These are phyloP conservation scores for Phaonia tiefii DNA, from an alignment of 2,888 invertebrate species.

Conservation along the genomic window DNA sequence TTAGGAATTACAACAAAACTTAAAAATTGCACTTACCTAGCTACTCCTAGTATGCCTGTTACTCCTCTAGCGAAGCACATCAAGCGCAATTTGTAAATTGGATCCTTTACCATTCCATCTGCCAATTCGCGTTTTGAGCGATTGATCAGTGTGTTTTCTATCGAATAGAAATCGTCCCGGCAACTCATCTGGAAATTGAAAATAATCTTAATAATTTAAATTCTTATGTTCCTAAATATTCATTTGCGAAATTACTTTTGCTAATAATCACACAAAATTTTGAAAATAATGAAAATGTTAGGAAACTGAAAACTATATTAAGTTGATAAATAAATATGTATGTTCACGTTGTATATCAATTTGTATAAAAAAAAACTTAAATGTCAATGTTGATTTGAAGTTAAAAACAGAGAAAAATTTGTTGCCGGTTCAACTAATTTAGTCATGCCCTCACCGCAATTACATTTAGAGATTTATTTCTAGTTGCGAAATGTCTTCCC, in stretches of 20 bases:
- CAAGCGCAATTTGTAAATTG: conserved; percentile 90
- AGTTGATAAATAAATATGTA: no score
- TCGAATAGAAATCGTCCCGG: conserved; percentile 78
- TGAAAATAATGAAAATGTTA: background rate
- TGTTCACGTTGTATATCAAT: no score
- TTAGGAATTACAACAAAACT: background rate
- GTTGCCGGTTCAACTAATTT: no score
- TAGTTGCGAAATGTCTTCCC: no score
- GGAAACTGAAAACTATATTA: no score
- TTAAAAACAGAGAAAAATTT: no score
- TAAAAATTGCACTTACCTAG: conserved; percentile 84
- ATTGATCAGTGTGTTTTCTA: conserved; percentile 89
- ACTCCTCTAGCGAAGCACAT: conserved; percentile 93
- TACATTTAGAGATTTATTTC: no score
- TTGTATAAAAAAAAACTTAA: no score
- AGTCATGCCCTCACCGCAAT: no score
- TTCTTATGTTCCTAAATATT: background rate
- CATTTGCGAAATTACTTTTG: no score
- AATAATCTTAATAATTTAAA: background rate
- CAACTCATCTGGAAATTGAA: conserved; percentile 70
- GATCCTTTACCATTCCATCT: conserved; percentile 85
- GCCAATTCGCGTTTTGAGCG: conserved; percentile 86
- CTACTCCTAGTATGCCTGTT: conserved; percentile 92
- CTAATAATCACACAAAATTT: conserved; percentile 2
- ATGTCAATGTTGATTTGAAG: no score